Evolutionary conservation across 2,113 vertebrate species (phyloP), one percentile per base, ranked within the genome.

Genomic region (Daubentonia madagascariensis): DNA sequence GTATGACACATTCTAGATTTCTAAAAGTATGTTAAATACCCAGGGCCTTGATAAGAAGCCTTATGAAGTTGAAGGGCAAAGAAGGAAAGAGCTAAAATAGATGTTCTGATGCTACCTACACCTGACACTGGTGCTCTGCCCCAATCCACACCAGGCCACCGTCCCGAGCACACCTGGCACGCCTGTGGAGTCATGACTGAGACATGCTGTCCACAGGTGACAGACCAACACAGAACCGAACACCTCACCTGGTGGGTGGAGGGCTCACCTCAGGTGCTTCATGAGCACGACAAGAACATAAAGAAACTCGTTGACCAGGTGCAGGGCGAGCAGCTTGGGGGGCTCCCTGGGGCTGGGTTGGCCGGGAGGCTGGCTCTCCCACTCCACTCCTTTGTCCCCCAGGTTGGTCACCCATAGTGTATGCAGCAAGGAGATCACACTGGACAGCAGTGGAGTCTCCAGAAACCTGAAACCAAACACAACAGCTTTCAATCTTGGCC

Each of bases 371-470:
- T 43, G 96, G 57, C 11, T 76, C 3, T 96, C 91, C 1, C 1
- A 2, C 40, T 75, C 86, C 32, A 59, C 96, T 73, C 98, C 99
- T 79, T 99, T 99, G 91, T 98, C 94, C 28, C 99, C 99, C 18
- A 99, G 98, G 98, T 99, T 99, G 32, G 99, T 99, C 90, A 99
- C 96, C 99, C 99, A 99, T 43, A 99, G 98, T 2, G 96, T 98
- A 70, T 99, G 98, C 11, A 99, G 98, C 97, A 99, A 98, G 32
- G 99, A 98, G 78, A 99, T 98, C 45, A 99, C 37, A 57, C 32
- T 85, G 37, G 97, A 97, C 12, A 99, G 95, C 96, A 99, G 89
- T 91, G 97, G 99, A 57, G 98, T 99, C 96, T 99, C 99, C 50
- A 99, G 94, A 98, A 98, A 99, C 97, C 99, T 99, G 95, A 35